Percentiles rank a stretch among this genome's conserved stretches.
Conservation (phyloP, 2,888 invertebrate species). For the Melipona beecheii region DNA sequence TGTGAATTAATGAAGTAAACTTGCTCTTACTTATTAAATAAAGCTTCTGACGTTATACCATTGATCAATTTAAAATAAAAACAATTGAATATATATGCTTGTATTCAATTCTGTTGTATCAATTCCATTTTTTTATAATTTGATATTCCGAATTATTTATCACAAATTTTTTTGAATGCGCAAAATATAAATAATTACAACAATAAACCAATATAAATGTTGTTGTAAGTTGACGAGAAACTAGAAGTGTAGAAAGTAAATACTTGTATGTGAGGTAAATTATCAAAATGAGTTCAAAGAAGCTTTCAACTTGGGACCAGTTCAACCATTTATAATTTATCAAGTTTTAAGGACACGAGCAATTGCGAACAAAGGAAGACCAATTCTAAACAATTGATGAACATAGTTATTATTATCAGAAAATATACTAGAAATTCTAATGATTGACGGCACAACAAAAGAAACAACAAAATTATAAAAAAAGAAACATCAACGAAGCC, state of each 20-base stretch:
- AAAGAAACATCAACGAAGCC: slow-evolving; percentile 60
- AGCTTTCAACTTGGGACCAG: slow-evolving; percentile 18
- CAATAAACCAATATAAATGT: not conserved
- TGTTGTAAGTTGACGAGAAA: not conserved
- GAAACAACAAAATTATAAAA: slow-evolving; percentile 39
- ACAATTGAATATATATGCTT: not conserved
- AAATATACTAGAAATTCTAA: slow-evolving; percentile 20
- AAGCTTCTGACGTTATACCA: not conserved
- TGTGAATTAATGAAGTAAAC: slow-evolving; percentile 50
- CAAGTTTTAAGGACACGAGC: slow-evolving; percentile 19
- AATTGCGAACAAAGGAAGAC: slow-evolving; percentile 3
- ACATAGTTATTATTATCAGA: not conserved
- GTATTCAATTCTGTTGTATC: not conserved
- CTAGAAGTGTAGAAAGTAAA: not conserved
- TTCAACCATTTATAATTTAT: slow-evolving; percentile 31
- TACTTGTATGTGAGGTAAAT: not conserved
- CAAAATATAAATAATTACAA: not conserved
- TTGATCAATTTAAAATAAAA: not conserved
- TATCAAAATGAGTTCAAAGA: slow-evolving; percentile 28
- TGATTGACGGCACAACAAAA: slow-evolving; percentile 32
- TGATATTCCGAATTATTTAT: not conserved
- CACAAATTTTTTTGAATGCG: not conserved
- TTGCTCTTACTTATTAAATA: slow-evolving; percentile 27
- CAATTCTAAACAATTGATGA: slow-evolving; percentile 26
- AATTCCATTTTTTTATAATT: no score